Evolutionary conservation across 2,113 vertebrate species (phyloP).

Genomic region (Cariama cristata): DNA sequence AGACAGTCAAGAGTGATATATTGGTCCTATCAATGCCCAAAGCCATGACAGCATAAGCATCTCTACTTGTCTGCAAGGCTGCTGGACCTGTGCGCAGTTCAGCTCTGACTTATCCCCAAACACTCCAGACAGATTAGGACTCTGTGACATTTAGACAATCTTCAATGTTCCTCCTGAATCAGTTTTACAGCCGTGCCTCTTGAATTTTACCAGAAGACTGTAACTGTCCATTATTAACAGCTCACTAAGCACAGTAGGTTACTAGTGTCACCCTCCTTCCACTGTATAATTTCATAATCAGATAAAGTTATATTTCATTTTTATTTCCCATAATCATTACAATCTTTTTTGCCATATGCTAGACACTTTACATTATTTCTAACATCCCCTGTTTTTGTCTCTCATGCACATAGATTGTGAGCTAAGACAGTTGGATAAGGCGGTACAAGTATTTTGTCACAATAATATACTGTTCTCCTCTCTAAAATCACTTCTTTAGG

Average conservation of each 20-base stretch:
- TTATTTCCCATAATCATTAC: background rate
- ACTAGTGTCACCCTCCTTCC: background rate
- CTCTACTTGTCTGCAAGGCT: background rate
- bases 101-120: background rate
- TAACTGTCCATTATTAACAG: background rate
- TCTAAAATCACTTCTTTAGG: background rate
- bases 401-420: background rate
- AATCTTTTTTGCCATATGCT: background rate
- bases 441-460: background rate
- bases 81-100: background rate
- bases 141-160: background rate
- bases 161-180: background rate
- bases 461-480: background rate
- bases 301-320: background rate
- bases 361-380: background rate
- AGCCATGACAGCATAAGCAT: background rate
- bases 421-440: background rate
- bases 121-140: background rate
- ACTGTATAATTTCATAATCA: background rate
- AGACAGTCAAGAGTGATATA: background rate
- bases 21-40: background rate
- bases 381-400: background rate
- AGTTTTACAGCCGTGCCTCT: background rate
- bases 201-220: background rate
- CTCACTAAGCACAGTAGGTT: background rate